Conservation (phyloP, 2,797 vertebrate species). For the Myotis planiceps region DNA sequence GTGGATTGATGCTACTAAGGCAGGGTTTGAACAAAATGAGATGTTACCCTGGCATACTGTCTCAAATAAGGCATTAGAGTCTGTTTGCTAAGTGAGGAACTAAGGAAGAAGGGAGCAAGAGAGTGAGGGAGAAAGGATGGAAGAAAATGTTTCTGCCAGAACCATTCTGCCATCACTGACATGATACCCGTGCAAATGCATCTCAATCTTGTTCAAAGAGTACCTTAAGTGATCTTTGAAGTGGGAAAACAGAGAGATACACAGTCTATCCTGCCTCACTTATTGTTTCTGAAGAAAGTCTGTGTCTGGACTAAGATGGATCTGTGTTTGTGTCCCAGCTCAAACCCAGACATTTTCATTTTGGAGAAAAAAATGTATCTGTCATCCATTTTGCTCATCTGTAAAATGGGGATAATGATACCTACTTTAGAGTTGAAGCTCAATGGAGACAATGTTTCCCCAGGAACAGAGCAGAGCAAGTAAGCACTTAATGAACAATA, state of each 20-base stretch:
- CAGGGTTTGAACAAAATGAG: not conserved
- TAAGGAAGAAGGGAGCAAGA: not conserved
- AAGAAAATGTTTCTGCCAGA: not conserved
- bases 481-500: not conserved
- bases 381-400: not conserved
- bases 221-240: not conserved
- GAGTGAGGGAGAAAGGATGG: not conserved
- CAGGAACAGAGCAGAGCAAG: not conserved
- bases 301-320: not conserved
- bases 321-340: not conserved
- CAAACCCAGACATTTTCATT: not conserved
- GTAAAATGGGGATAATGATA: not conserved
- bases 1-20: not conserved
- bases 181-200: not conserved
- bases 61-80: not conserved
- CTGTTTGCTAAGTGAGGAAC: not conserved
- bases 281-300: rapidly evolving
- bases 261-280: not conserved
- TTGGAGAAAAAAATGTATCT: not conserved
- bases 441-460: not conserved
- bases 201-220: not conserved
- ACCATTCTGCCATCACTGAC: not conserved
- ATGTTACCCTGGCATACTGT: not conserved
- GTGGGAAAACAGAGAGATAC: too few relatives aligned
- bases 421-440: not conserved